phyloP scores from a whole-genome alignment of 2,113 vertebrate genomes.

The Neodontobutis hainanensis region DNA sequence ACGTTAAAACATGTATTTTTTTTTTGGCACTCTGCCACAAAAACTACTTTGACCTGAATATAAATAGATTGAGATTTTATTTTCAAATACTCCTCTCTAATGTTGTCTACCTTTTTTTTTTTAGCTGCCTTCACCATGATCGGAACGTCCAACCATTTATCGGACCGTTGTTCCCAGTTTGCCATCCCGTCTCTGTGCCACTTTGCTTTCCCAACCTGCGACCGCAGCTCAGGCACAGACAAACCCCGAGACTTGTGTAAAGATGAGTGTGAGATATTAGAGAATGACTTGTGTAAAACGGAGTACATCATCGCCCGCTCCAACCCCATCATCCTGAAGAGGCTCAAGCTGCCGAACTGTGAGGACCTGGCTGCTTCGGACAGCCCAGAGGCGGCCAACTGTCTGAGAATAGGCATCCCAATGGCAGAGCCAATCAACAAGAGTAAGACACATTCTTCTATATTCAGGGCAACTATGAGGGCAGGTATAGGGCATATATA shows the following conservation, averaged over 20 bases:
- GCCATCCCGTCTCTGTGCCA: conserved; percentile 97
- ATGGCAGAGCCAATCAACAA: conserved; percentile 97
- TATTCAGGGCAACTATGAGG: background rate
- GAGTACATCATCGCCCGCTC: conserved; percentile 99
- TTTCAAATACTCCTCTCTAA: background rate
- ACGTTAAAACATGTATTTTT: too few relatives aligned
- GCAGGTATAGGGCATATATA: too few relatives aligned
- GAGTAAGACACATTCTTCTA: conserved; percentile 78
- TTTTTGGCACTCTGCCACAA: too few relatives aligned
- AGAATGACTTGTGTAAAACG: conserved; percentile 95
- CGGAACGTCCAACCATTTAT: conserved; percentile 96
- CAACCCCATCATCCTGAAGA: conserved; percentile 95
- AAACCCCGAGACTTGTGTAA: conserved; percentile 94
- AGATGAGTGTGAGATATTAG: conserved; percentile 97
- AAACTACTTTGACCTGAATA: background rate
- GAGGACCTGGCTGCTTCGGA: conserved; percentile 91
- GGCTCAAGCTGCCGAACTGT: conserved; percentile 95
- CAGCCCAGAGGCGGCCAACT: conserved; percentile 89
- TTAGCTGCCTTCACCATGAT: conserved; percentile 99
- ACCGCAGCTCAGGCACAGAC: conserved; percentile 85
- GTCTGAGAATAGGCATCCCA: conserved; percentile 95
- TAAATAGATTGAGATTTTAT: background rate
- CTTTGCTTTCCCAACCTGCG: conserved; percentile 96
- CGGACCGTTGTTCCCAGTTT: conserved; percentile 96
- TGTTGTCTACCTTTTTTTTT: conserved; percentile 19